Percentiles rank a stretch among this genome's conserved stretches.
phyloP scores from a whole-genome alignment of 2,888 invertebrate species.

The Agrilus biguttatus region DNA sequence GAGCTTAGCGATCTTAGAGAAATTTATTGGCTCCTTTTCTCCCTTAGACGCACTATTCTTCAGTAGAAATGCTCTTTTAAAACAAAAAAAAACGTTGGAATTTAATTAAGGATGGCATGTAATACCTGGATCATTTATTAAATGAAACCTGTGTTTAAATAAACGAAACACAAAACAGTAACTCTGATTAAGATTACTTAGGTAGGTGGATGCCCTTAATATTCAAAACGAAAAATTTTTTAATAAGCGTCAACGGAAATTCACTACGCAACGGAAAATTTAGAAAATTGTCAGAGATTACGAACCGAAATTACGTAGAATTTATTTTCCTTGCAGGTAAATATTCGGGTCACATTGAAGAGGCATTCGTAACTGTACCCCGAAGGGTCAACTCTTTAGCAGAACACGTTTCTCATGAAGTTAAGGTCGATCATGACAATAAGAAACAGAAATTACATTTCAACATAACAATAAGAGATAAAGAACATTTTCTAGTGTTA shows the following conservation, averaged over 20 bases:
- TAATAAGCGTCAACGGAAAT: too few species aligned
- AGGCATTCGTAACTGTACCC: slow-evolving; percentile 45
- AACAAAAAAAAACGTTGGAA: too few species aligned
- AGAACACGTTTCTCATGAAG: slow-evolving; percentile 37
- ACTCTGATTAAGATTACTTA: too few species aligned
- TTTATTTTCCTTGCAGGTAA: slow-evolving; percentile 26
- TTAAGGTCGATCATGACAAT: slow-evolving; percentile 36
- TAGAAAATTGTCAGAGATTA: background rate
- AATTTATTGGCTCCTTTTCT: too few species aligned
- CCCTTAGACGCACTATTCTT: too few species aligned
- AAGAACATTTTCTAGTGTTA: slow-evolving; percentile 27
- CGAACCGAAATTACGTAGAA: background rate
- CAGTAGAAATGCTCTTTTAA: too few species aligned
- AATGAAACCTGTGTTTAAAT: too few species aligned
- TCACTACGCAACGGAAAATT: background rate
- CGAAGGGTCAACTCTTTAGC: slow-evolving; percentile 44
- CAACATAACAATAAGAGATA: slow-evolving; percentile 30
- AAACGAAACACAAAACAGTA: background rate
- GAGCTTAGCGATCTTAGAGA: too few species aligned
- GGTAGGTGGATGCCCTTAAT: too few species aligned
- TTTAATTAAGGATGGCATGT: too few species aligned
- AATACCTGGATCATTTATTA: too few species aligned
- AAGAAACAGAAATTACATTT: slow-evolving; percentile 38
- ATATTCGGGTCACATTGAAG: slow-evolving; percentile 34
- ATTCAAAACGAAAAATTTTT: too few species aligned